These are phyloP conservation scores for Pristionchus mayeri DNA, from an alignment of 2,888 invertebrate genomes.

Conservation along the genomic window DNA sequence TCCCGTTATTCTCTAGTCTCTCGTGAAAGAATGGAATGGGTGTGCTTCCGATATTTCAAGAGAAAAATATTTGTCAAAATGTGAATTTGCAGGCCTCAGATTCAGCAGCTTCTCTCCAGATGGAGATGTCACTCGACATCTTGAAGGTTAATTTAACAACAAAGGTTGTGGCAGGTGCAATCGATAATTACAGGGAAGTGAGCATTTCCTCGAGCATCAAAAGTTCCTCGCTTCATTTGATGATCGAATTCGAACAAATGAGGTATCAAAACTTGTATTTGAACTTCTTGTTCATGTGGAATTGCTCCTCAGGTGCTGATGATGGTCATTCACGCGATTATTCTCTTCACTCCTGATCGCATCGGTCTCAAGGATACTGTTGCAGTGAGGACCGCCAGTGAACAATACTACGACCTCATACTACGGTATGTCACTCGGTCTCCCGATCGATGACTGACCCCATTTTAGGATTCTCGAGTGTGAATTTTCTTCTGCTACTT, in stretches of 20 bases:
- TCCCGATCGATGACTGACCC: background rate
- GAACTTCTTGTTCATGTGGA: background rate
- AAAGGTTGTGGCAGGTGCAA: background rate
- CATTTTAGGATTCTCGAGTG: slow-evolving; percentile 62
- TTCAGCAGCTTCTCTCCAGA: background rate
- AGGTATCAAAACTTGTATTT: slow-evolving; percentile 30
- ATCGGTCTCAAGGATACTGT: slow-evolving; percentile 87
- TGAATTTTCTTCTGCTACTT: slow-evolving; percentile 59
- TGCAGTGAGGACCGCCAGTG: slow-evolving; percentile 89
- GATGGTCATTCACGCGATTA: slow-evolving; percentile 41
- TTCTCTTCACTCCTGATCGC: slow-evolving; percentile 76
- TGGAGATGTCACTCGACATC: slow-evolving; percentile 44
- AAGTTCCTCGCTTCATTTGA: slow-evolving; percentile 45
- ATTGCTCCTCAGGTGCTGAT: slow-evolving; percentile 12
- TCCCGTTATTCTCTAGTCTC: no score
- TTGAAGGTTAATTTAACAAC: slow-evolving; percentile 38
- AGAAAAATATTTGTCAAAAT: no score
- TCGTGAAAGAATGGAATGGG: no score
- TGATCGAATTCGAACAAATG: slow-evolving; percentile 44
- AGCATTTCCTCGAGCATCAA: slow-evolving; percentile 33
- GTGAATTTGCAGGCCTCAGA: slow-evolving; percentile 30
- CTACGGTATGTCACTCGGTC: slow-evolving; percentile 50
- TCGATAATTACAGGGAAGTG: slow-evolving; percentile 35
- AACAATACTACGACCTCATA: slow-evolving; percentile 57
- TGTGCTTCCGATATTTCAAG: no score